Conservation (phyloP, 2,888 invertebrate species). For the Parnassius smintheus region DNA sequence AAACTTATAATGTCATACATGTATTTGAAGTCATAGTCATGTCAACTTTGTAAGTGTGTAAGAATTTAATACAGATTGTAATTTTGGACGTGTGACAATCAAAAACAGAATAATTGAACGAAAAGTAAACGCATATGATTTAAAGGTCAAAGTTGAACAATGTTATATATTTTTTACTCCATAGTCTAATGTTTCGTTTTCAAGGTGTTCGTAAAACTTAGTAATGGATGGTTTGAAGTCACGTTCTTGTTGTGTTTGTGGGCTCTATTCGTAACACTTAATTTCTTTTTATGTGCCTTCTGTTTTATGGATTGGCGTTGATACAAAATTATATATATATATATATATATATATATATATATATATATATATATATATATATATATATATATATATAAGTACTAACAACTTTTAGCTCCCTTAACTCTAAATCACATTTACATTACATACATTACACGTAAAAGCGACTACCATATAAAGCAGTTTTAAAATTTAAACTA, state of each 20-base stretch:
- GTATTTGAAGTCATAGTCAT: no score
- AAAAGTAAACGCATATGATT: background rate
- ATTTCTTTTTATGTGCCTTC: conserved; percentile 19
- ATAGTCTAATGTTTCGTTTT: conserved; percentile 6
- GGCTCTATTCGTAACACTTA: conserved; percentile 15
- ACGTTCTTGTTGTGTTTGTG: conserved; percentile 20
- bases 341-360: no score
- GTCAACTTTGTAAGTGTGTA: background rate
- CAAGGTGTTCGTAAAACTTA: conserved; percentile 21
- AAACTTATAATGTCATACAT: no score
- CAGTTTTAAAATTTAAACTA: no score
- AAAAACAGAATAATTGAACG: no score
- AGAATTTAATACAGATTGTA: background rate
- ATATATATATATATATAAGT: no score
- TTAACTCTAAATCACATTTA: no score
- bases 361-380: no score
- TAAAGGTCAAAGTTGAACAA: background rate
- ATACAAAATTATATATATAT: conserved; percentile 7
- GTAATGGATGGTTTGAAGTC: conserved; percentile 23
- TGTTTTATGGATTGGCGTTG: conserved; percentile 13
- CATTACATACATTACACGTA: no score
- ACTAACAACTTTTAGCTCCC: no score
- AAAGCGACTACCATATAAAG: no score
- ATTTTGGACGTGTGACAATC: background rate
- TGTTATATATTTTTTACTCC: conserved; percentile 15